phyloP scores from a whole-genome alignment of 2,797 vertebrate genomes.

The Atherinosoma microstoma region DNA sequence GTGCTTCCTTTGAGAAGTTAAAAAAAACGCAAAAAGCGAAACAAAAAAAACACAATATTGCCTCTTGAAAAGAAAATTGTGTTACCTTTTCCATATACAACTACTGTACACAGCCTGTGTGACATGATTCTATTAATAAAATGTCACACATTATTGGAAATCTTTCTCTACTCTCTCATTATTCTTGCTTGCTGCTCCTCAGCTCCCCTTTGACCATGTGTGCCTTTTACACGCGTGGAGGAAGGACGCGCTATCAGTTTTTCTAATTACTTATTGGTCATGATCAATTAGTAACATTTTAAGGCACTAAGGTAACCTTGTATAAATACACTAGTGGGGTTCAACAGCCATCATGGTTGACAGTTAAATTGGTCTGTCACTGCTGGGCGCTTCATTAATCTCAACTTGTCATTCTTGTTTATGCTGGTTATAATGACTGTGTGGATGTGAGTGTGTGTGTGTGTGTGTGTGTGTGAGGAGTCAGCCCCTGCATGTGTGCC shows the following conservation, averaged over 20 bases:
- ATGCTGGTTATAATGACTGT: constrained; percentile 89
- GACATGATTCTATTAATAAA: background rate
- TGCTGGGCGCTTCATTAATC: constrained; percentile 95
- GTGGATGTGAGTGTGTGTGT: constrained; percentile 48
- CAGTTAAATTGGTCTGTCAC: constrained; percentile 98
- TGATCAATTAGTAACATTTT: constrained; percentile 94
- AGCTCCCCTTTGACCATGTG: constrained; percentile 11
- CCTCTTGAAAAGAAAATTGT: background rate
- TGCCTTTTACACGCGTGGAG: constrained; percentile 56
- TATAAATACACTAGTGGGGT: constrained; percentile 93
- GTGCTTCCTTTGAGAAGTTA: background rate
- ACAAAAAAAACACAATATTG: background rate
- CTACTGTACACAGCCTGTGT: background rate
- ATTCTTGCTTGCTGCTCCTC: constrained; percentile 8
- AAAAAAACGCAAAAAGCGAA: background rate
- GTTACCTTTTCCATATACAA: background rate
- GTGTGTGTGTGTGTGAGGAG: constrained; percentile 14
- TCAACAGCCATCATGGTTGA: constrained; percentile 93
- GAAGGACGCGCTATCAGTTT: constrained; percentile 68
- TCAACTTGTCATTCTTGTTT: constrained; percentile 99
- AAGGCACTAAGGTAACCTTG: constrained; percentile 87
- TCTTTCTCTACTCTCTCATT: constrained; percentile 34
- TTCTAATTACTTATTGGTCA: constrained; percentile 93
- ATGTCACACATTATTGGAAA: constrained; percentile 27
- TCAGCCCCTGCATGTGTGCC: constrained; percentile 10